A percentile compares a stretch with the other conserved stretches of the same genome.
phyloP scores from a whole-genome alignment of 37 sponge, comb jelly and placozoan genomes.

The Chondrilla cf. caribensis region DNA sequence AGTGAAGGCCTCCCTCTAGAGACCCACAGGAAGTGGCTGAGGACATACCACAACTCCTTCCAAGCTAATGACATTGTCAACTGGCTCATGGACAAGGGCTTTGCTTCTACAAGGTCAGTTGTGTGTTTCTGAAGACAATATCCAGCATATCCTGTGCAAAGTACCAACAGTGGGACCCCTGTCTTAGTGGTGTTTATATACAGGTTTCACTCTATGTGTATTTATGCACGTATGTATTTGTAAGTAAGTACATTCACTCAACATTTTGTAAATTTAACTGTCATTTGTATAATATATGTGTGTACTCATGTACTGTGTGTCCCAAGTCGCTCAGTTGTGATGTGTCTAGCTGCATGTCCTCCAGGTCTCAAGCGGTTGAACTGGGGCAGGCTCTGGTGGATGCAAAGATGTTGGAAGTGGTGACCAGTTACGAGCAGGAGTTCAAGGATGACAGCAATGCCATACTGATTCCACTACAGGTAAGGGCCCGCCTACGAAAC shows the following conservation, averaged over 20 bases:
- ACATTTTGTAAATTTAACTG: too few relatives aligned
- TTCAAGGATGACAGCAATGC: conserved; percentile 54
- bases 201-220: too few relatives aligned
- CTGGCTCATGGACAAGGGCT: conserved; percentile 63
- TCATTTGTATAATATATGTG: too few relatives aligned
- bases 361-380: conserved; percentile 45
- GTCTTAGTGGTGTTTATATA: too few relatives aligned
- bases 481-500: background rate
- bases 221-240: too few relatives aligned
- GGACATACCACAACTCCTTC: conserved; percentile 56
- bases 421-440: conserved; percentile 37
- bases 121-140: too few relatives aligned
- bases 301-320: too few relatives aligned
- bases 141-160: too few relatives aligned
- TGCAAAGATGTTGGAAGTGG: conserved; percentile 62
- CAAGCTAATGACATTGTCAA: conserved; percentile 59
- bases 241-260: too few relatives aligned
- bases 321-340: too few relatives aligned
- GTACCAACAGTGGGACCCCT: too few relatives aligned
- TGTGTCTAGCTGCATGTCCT: too few relatives aligned
- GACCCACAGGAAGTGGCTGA: conserved; percentile 51
- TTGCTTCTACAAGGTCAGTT: conserved; percentile 50
- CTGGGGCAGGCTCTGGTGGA: conserved; percentile 77
- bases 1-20: conserved; percentile 28
- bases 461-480: conserved; percentile 15